Evolutionary conservation across 1,140 invertebrate species (phyloP), one percentile per base, ranked within the genome.

Genomic region (Hylyphantes graminicola): DNA sequence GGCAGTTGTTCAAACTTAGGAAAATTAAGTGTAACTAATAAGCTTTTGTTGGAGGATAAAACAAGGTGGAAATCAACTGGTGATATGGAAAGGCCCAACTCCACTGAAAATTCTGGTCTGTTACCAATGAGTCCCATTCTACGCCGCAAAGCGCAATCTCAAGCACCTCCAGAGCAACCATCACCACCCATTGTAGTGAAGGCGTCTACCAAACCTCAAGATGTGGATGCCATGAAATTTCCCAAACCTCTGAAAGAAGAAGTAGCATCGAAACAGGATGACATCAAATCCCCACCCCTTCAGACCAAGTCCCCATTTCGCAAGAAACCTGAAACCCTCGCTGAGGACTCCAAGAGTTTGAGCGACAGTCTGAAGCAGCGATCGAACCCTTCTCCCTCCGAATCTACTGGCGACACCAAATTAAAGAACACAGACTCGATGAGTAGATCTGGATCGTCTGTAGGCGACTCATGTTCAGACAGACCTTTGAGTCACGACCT

Each of bases 121-220:
- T 50, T 86, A 6, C 86, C 86, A 7, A 86, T 86, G 86, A 86
- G 86, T 64, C 86, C 86, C 19, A 86, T 86, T 61, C 35, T 86
- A 11, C 13, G 81, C 9, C 53, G 86, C 74, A 86, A 86, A 75
- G 13, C 35, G 7, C 21, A 64, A 73, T 61, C 59, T 19, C 64
- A 72, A 61, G 86, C 84, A 17, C 6, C 17, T 17, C 68, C 76
- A 48, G 84, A 85, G 53, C 51, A 57, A 15, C 12, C 48, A 8
- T 12, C 74, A 10, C 78, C 75, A 35, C 70, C 73, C 35, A 15
- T 85, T 59, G 5, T 72, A 70, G 82, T 86, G 10, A 86, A 85
- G 35, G 86, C 70, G 17, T 86, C 86, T 55, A 86, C 81, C 48
- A 86, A 78, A 61, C 86, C 86, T 2, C 81, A 86, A 64, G 86